Conservation (phyloP, 2,797 vertebrate species). For the Periophthalmus magnuspinnatus region DNA sequence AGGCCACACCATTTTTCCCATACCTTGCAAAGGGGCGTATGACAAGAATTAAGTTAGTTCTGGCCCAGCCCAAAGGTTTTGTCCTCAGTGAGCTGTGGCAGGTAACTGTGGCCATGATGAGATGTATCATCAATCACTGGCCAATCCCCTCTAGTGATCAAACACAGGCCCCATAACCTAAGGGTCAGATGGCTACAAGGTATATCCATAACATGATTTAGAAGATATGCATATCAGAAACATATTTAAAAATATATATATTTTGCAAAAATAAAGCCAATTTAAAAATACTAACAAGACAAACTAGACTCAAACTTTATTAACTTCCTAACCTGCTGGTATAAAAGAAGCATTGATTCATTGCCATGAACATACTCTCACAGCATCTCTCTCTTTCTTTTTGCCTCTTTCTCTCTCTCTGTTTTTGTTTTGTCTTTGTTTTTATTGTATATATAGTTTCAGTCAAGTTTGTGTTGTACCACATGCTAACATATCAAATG, state of each 20-base stretch:
- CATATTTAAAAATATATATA: not conserved
- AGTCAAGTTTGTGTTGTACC: too few relatives aligned
- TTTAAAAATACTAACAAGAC: not conserved
- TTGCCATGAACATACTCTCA: too few relatives aligned
- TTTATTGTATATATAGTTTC: too few relatives aligned
- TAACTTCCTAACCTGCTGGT: too few relatives aligned
- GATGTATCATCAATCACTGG: conserved; percentile 78
- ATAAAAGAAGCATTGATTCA: too few relatives aligned
- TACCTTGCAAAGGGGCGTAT: conserved; percentile 86
- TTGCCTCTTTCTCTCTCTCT: too few relatives aligned
- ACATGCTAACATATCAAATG: too few relatives aligned
- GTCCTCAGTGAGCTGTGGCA: conserved; percentile 75
- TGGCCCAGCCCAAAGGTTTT: conserved; percentile 80
- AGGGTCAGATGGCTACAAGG: conserved; percentile 14
- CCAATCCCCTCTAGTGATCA: conserved; percentile 56
- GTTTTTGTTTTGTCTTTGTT: too few relatives aligned
- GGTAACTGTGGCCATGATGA: conserved; percentile 75
- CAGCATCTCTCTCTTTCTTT: too few relatives aligned
- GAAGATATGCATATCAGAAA: not conserved
- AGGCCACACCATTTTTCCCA: conserved; percentile 81
- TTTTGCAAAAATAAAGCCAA: too few relatives aligned
- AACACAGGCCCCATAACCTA: conserved; percentile 33
- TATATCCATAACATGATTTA: not conserved
- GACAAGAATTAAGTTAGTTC: conserved; percentile 90
- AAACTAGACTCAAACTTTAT: not conserved